Evolutionary conservation across 2,797 vertebrate genomes (phyloP).

Genomic region (Neostethus bicornis): DNA sequence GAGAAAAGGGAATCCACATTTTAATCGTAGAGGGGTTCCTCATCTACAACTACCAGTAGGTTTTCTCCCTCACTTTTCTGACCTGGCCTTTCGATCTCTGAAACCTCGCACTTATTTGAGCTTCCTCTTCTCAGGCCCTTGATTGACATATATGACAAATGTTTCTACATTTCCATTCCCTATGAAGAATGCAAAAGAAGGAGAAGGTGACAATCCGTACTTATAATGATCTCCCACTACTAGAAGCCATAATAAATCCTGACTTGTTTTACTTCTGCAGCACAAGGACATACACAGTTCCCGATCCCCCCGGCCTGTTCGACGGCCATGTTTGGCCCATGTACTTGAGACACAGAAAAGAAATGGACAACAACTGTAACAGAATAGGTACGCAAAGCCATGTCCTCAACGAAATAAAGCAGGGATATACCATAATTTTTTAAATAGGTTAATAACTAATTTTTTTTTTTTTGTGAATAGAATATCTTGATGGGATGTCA

Average conservation of each 20-base stretch:
- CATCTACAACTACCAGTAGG: slow-evolving; percentile 94
- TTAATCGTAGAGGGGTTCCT: slow-evolving; percentile 96
- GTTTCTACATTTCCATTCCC: slow-evolving; percentile 90
- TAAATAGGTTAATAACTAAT: accelerated
- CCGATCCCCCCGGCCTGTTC: slow-evolving; percentile 91
- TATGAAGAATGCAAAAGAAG: slow-evolving; percentile 92
- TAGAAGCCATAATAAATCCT: neutral
- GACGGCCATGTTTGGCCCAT: slow-evolving; percentile 97
- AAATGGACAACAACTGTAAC: slow-evolving; percentile 84
- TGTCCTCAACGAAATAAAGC: neutral
- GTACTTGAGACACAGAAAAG: slow-evolving; percentile 89
- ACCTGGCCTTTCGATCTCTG: slow-evolving; percentile 11
- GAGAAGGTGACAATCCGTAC: slow-evolving; percentile 82
- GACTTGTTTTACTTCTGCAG: slow-evolving; percentile 65
- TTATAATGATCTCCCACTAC: slow-evolving; percentile 1
- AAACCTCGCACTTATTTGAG: slow-evolving; percentile 28
- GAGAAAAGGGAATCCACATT: slow-evolving; percentile 79
- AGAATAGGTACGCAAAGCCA: slow-evolving; percentile 79
- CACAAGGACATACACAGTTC: slow-evolving; percentile 86
- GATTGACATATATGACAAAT: slow-evolving; percentile 83
- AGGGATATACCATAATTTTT: neutral
- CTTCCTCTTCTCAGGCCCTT: slow-evolving; percentile 80
- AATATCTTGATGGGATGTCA: slow-evolving; percentile 86
- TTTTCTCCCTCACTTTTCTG: neutral
- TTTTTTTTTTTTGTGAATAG: slow-evolving; percentile 63